Percentiles rank a stretch among this genome's conserved stretches.
Evolutionary conservation across 35 echinoderm and acorn worm species (phyloP).

Genomic region (Hemicentrotus pulcherrimus): DNA sequence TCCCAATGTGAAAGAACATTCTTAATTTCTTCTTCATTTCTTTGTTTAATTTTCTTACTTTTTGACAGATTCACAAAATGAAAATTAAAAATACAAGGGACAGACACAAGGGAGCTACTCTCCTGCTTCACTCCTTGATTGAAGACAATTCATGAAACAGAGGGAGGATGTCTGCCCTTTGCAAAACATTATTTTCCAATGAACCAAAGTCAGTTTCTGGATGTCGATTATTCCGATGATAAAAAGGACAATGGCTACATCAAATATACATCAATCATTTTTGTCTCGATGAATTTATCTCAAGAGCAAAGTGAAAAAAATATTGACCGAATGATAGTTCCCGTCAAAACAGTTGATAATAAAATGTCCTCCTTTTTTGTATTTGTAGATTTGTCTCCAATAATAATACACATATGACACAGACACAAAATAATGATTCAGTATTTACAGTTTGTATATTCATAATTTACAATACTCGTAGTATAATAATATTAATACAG

Average conservation of each 20-base stretch:
- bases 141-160: background rate
- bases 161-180: background rate
- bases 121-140: slow-evolving; percentile 14
- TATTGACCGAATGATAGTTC: slow-evolving; percentile 2
- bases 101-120: slow-evolving; percentile 20
- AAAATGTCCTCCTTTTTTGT: slow-evolving; percentile 33
- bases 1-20: slow-evolving; percentile 41
- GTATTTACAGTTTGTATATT: slow-evolving; percentile 57
- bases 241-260: slow-evolving; percentile 2
- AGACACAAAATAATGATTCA: slow-evolving; percentile 57
- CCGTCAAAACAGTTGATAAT: slow-evolving; percentile 44
- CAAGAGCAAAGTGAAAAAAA: background rate
- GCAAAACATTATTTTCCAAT: background rate
- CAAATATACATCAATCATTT: background rate
- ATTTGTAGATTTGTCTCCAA: slow-evolving; percentile 38
- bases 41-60: background rate
- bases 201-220: background rate
- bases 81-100: slow-evolving; percentile 28
- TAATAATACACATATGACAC: slow-evolving; percentile 55
- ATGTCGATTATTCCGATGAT: background rate
- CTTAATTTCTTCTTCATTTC: background rate
- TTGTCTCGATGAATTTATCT: background rate
- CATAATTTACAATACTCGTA: slow-evolving; percentile 49
- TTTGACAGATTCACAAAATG: slow-evolving; percentile 44
- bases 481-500: slow-evolving; percentile 55